Evolutionary conservation across 2,113 vertebrate genomes (phyloP), one percentile per base, ranked within the genome.

Genomic region (Saguinus midas): DNA sequence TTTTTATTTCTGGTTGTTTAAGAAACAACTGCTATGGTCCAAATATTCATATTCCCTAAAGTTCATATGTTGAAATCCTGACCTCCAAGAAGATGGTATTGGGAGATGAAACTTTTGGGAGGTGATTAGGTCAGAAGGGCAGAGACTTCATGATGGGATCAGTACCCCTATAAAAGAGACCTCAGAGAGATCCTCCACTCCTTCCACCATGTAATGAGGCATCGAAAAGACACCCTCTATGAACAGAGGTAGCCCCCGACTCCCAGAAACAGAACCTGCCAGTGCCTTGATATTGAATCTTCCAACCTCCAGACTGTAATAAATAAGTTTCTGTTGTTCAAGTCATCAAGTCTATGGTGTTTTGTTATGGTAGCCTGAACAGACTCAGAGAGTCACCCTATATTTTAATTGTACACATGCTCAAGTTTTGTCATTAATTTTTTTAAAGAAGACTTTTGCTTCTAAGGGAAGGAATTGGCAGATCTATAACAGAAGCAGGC

Each of bases 141-240:
- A 16, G 35, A 35, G 45, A 14, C 9, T 23, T 48, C 2, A 1
- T 3, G 12, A 25, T 43, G 27, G 8, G 12, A 29, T 87, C 72
- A 61, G 21, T 73, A 20, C 21, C 12, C n/a, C 21, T 40, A 6
- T 29, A 8, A 25, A 48, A 73, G 45, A 64, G 43, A 2, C 35
- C 6, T 25, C 6, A 20, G 61, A 18, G 61, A 9, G 2, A n/a
- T 25, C 11, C 1, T 61, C 6, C 4, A 7, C 2, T 5, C 27
- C 55, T n/a, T 20, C 35, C 8, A 2, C 4, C 43, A 12, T 3
- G 1, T 55, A n/a, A 81, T 12, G 40, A 17, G 1, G 3, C 18
- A 64, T 3, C 5, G 20, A 43, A 40, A 57, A 81, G 27, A 7
- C 1, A 7, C 45, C 20, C 5, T 43, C 25, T 64, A 6, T n/a